These are phyloP conservation scores for Odocoileus virginianus DNA, from an alignment of 2,113 vertebrate genomes.

Conservation along the genomic window DNA sequence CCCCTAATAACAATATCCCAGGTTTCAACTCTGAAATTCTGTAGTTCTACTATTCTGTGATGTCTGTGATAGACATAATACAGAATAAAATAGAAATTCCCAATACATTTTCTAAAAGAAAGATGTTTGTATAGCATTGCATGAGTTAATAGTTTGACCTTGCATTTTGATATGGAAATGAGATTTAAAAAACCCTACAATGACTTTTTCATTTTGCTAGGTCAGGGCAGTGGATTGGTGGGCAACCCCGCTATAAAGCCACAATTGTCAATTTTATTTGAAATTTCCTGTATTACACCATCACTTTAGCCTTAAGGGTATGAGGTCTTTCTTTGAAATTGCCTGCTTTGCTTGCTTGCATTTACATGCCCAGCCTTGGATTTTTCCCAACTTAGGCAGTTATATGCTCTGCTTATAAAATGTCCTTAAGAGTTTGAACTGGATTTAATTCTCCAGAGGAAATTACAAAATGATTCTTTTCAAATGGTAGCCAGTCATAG, in stretches of 20 bases:
- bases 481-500: neutral
- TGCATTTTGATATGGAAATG: constrained; percentile 30
- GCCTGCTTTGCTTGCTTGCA: constrained; percentile 46
- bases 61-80: neutral
- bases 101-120: constrained; percentile 25
- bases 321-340: constrained; percentile 46
- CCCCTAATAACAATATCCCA: neutral
- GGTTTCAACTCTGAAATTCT: constrained; percentile 13
- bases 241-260: neutral
- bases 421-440: constrained; percentile 25
- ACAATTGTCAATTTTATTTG: constrained; percentile 6
- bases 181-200: neutral
- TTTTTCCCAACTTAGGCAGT: constrained; percentile 26
- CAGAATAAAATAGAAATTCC: constrained; percentile 10
- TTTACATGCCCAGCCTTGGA: constrained; percentile 27
- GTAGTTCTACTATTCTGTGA: neutral
- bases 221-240: neutral
- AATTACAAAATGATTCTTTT: constrained; percentile 51
- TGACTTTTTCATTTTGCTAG: neutral
- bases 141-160: neutral
- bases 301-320: constrained; percentile 16
- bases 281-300: constrained; percentile 42
- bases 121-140: neutral
- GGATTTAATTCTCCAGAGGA: constrained; percentile 34
- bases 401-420: neutral